Evolutionary conservation across 2,888 invertebrate genomes (phyloP).

Genomic region (Ommatoiulus sabulosus): DNA sequence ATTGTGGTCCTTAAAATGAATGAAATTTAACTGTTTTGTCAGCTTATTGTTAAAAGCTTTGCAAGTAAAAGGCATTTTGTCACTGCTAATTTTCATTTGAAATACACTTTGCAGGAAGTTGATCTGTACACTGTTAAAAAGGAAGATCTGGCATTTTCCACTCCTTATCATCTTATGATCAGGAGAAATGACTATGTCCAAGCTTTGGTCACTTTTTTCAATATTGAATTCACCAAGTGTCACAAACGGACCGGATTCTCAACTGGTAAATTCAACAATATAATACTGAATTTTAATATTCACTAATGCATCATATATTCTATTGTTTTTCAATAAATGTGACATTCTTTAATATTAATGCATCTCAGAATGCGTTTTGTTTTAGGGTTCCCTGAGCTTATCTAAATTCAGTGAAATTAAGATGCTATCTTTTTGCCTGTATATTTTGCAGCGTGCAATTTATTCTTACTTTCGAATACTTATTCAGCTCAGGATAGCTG

Average conservation of each 20-base stretch:
- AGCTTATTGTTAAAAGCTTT: background rate
- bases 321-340: no score
- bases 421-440: no score
- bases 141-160: slow-evolving; percentile 67
- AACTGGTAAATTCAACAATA: slow-evolving; percentile 72
- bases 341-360: no score
- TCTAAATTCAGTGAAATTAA: no score
- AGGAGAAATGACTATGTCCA: slow-evolving; percentile 96
- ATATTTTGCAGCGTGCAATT: no score
- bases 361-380: no score
- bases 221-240: slow-evolving; percentile 99
- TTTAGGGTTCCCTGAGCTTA: no score
- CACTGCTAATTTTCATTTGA: background rate
- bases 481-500: background rate
- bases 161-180: slow-evolving; percentile 62
- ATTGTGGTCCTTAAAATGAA: background rate
- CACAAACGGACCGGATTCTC: slow-evolving; percentile 99
- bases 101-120: slow-evolving; percentile 76
- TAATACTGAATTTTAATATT: no score
- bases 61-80: background rate
- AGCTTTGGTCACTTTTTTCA: slow-evolving; percentile 98
- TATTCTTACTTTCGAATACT: background rate
- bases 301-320: no score
- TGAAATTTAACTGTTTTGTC: background rate
- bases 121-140: slow-evolving; percentile 98